Evolutionary conservation across 2,113 vertebrate species (phyloP).

Genomic region (Polypterus senegalus): DNA sequence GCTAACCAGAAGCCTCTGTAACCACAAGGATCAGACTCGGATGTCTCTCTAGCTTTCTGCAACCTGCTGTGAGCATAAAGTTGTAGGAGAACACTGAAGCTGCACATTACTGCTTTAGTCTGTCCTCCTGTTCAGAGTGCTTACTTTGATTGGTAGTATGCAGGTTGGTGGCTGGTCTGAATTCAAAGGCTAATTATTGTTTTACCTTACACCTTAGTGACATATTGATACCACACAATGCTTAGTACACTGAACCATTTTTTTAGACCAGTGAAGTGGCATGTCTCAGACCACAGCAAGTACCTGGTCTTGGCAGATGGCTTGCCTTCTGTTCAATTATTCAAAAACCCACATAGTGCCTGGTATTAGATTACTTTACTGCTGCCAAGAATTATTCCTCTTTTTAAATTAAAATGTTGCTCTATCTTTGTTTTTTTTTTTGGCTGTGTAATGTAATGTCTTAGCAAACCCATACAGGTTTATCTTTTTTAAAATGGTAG

Average conservation of each 20-base stretch:
- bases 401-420: neutral
- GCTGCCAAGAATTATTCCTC: neutral
- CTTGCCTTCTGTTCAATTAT: constrained; percentile 7
- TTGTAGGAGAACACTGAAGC: no score
- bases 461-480: neutral
- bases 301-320: neutral
- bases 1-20: no score
- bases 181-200: neutral
- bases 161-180: neutral
- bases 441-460: neutral
- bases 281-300: neutral
- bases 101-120: no score
- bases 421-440: neutral
- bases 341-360: neutral
- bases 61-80: no score
- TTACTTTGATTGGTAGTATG: no score
- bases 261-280: neutral
- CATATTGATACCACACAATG: neutral
- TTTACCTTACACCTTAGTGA: neutral
- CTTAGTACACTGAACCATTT: neutral
- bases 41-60: no score
- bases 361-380: constrained; percentile 11
- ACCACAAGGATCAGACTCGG: no score
- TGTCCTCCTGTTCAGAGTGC: no score
- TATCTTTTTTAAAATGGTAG: neutral